Percentiles rank a stretch among this genome's conserved stretches.
These are phyloP conservation scores for Dendrocincla tyrannina DNA, from an alignment of 2,797 vertebrate genomes.

Conservation along the genomic window DNA sequence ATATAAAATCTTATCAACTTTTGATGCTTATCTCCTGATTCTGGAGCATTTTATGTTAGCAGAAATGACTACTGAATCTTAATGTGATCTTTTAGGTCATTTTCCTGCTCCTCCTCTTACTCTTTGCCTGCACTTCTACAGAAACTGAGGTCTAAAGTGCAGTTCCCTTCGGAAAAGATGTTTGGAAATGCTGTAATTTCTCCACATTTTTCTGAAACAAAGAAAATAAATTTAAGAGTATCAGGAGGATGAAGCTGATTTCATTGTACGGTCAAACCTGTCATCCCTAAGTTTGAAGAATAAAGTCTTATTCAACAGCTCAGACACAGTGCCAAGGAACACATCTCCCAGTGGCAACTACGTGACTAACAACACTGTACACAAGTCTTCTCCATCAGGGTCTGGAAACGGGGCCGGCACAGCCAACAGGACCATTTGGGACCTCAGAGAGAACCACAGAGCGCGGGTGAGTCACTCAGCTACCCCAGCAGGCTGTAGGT, in stretches of 20 bases:
- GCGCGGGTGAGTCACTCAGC: neutral
- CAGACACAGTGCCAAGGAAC: neutral
- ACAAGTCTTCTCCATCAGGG: neutral
- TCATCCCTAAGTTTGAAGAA: neutral
- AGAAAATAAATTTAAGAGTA: neutral
- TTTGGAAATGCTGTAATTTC: slow-evolving; percentile 12
- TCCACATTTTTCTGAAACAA: neutral
- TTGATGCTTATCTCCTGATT: neutral
- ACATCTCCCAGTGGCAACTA: neutral
- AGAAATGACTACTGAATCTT: neutral
- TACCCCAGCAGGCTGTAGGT: neutral
- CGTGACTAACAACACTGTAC: neutral
- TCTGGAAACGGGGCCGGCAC: neutral
- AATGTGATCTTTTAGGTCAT: neutral
- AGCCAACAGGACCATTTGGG: neutral
- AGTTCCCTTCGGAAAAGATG: neutral
- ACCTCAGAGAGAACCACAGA: neutral
- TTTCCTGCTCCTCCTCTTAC: neutral
- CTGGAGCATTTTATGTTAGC: neutral
- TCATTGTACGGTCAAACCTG: neutral
- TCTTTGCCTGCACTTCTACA: neutral
- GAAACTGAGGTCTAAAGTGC: neutral
- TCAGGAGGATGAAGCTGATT: neutral
- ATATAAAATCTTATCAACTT: neutral
- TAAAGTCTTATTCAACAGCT: neutral